These are phyloP conservation scores for Atlantisia rogersi DNA, from an alignment of 2,113 vertebrate species.

Conservation along the genomic window DNA sequence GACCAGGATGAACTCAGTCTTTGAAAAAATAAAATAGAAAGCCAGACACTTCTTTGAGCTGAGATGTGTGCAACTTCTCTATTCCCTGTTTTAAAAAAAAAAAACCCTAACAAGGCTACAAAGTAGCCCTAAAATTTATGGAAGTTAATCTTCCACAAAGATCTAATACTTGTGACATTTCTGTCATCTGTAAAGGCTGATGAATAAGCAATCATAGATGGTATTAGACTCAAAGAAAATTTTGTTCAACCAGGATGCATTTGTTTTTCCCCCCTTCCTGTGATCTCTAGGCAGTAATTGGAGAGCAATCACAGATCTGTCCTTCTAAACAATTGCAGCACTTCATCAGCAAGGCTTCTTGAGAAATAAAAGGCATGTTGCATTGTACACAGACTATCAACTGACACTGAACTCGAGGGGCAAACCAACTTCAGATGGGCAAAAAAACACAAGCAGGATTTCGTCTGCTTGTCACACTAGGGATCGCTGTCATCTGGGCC, in stretches of 20 bases:
- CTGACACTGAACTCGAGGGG: background rate
- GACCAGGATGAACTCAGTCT: background rate
- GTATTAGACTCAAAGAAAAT: background rate
- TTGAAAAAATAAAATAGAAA: background rate
- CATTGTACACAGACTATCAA: background rate
- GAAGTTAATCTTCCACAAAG: background rate
- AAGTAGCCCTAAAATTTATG: background rate
- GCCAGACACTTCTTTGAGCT: background rate
- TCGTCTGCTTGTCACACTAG: background rate
- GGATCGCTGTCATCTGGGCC: background rate
- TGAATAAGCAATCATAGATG: background rate
- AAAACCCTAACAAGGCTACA: background rate
- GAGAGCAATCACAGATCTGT: background rate
- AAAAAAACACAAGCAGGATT: background rate
- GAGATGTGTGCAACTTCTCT: background rate
- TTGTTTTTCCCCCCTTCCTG: background rate
- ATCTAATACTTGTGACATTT: background rate
- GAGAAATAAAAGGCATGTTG: constrained; percentile 20
- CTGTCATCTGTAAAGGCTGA: background rate
- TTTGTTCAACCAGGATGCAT: background rate
- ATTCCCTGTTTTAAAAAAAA: background rate
- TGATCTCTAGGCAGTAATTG: background rate
- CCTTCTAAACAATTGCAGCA: background rate
- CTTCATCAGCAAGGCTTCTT: constrained; percentile 7
- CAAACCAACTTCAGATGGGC: background rate